Evolutionary conservation across 2,888 invertebrate species (phyloP), one percentile per base, ranked within the genome.

Genomic region (Apocheima hispidaria): DNA sequence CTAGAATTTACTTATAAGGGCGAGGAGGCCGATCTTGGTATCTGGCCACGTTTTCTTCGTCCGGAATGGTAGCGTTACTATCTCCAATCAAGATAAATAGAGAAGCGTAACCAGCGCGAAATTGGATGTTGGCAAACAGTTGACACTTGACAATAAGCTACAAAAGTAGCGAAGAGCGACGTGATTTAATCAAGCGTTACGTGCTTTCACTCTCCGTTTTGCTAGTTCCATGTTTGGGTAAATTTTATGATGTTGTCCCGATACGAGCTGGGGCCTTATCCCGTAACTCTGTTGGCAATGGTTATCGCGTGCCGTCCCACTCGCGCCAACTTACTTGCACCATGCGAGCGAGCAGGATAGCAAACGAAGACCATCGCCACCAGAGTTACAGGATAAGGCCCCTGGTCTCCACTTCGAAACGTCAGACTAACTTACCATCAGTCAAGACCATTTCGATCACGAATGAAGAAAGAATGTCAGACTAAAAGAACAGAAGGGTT

Each of bases 131-230:
- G 76, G 73, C 77, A 80, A 87, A 82, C 82, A 76, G 78, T 82
- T 82, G 83, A 82, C 79, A 81, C 76, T 79, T 70, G 73, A 65
- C 72, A 81, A 79, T 72, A 82, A 84, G 78, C 65, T 54, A 52
- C 74, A 83, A 82, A 84, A 83, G 74, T 77, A 78, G 70, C 72
- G 58, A 74, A 70, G 68, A 73, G 77, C 81, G 78, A 80, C 82
- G 82, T 74, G 77, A 83, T 74, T 77, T 83, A 83, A 82, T 86
- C 79, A 78, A 87, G 77, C 88, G 86, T 86, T 80, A 74, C 77
- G 69, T 81, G 82, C 88, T 90, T 90, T 90, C 89, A 89, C 90
- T 89, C 79, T 87, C 77, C 71, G 75, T 68, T 73, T 74, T 72
- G 75, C 66, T 75, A 71, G 73, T 69, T 71, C 73, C 68, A 73